Conservation (phyloP, 2,113 vertebrate genomes). For the Prunella himalayana region DNA sequence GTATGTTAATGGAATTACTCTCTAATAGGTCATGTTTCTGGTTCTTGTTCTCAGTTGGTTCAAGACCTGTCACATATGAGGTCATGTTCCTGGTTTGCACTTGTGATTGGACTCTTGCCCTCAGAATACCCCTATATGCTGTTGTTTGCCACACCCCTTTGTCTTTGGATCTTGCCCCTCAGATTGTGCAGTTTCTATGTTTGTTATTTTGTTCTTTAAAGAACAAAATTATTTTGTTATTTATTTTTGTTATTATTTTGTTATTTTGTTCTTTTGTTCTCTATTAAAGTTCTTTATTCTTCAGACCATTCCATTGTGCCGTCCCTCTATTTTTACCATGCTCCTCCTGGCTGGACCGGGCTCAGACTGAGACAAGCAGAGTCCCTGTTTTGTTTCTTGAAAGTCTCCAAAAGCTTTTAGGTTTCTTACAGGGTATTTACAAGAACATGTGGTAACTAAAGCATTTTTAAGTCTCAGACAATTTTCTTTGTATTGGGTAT, state of each 20-base stretch:
- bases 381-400: not conserved
- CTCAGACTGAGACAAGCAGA: not conserved
- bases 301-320: not conserved
- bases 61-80: not conserved
- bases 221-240: too few relatives aligned
- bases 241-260: too few relatives aligned
- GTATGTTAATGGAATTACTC: not conserved
- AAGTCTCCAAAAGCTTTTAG: not conserved
- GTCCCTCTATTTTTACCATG: not conserved
- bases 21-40: not conserved
- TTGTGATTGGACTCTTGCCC: not conserved
- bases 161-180: not conserved
- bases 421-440: not conserved
- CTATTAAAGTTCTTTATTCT: not conserved
- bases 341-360: not conserved
- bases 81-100: not conserved
- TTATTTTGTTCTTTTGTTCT: too few relatives aligned
- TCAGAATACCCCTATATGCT: not conserved
- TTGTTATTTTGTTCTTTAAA: not conserved
- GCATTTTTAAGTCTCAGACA: not conserved
- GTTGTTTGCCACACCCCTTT: not conserved
- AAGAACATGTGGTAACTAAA: not conserved
- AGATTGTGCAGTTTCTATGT: not conserved
- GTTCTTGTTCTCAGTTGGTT: not conserved
- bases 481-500: not conserved